Evolutionary conservation across 2,797 vertebrate genomes (phyloP).

Genomic region (Natrix natrix): DNA sequence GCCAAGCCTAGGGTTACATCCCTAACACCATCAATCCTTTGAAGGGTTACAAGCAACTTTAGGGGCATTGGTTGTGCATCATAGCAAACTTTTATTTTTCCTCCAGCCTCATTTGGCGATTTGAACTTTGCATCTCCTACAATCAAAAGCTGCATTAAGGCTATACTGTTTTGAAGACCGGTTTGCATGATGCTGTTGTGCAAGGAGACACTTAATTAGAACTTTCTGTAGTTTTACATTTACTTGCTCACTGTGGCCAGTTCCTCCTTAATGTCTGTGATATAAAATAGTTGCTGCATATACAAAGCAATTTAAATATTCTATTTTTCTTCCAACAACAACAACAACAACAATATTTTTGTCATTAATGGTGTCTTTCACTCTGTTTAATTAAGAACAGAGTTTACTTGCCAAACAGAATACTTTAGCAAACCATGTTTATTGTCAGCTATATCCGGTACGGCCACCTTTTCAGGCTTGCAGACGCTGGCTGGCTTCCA

Average conservation of each 20-base stretch:
- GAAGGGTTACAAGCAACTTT: neutral
- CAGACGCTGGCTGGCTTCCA: constrained; percentile 18
- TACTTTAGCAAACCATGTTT: neutral
- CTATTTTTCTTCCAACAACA: neutral
- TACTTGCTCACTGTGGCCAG: neutral
- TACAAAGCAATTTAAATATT: neutral
- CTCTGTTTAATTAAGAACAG: neutral
- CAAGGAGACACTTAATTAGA: neutral
- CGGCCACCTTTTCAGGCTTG: neutral
- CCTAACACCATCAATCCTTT: neutral
- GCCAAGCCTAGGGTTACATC: no score
- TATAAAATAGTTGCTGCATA: neutral
- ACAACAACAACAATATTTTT: neutral
- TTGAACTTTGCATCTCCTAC: neutral
- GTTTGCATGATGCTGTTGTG: neutral
- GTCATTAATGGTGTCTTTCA: neutral
- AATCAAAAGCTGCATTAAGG: neutral
- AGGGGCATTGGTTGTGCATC: neutral
- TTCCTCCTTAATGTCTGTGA: neutral
- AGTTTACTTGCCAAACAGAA: neutral
- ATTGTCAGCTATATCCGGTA: neutral
- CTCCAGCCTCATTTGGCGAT: neutral
- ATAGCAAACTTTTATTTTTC: neutral
- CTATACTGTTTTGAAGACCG: neutral
- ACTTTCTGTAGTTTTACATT: neutral